A percentile compares a stretch with the other conserved stretches of the same genome.
Conservation (phyloP, 2,797 vertebrate genomes). For the Ateles fusciceps region DNA sequence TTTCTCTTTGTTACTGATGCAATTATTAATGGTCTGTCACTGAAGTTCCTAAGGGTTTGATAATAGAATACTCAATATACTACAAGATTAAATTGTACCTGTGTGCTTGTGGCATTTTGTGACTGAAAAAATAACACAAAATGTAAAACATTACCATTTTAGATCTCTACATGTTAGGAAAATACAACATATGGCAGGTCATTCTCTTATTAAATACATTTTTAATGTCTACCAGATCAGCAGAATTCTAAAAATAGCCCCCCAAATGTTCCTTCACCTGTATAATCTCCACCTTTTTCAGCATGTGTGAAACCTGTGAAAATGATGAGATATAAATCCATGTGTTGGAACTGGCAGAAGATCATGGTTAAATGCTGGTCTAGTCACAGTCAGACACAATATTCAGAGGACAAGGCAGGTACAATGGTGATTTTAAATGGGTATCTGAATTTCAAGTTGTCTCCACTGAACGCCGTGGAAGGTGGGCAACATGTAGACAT, state of each 20-base stretch:
- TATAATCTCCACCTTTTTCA: neutral
- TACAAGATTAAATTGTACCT: neutral
- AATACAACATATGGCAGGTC: neutral
- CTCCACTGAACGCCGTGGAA: neutral
- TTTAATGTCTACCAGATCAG: neutral
- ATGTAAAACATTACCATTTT: neutral
- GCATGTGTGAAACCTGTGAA: neutral
- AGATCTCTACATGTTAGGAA: neutral
- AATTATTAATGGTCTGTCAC: neutral
- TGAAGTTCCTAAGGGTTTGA: neutral
- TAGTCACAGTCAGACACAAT: rapidly evolving
- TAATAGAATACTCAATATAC: neutral
- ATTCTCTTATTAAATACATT: neutral
- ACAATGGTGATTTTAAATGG: neutral
- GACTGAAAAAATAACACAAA: neutral
- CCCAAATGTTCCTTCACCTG: neutral
- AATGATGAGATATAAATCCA: neutral
- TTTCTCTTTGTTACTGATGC: neutral
- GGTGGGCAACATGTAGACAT: neutral
- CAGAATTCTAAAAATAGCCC: neutral
- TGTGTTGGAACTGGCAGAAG: neutral
- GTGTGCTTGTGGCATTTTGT: neutral
- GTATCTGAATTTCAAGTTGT: neutral
- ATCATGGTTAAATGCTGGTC: neutral
- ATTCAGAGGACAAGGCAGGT: neutral